Percentiles rank a stretch among this genome's conserved stretches.
phyloP scores from a whole-genome alignment of 92 coral and sea anemone species.

The Epizoanthus illoricatus region DNA sequence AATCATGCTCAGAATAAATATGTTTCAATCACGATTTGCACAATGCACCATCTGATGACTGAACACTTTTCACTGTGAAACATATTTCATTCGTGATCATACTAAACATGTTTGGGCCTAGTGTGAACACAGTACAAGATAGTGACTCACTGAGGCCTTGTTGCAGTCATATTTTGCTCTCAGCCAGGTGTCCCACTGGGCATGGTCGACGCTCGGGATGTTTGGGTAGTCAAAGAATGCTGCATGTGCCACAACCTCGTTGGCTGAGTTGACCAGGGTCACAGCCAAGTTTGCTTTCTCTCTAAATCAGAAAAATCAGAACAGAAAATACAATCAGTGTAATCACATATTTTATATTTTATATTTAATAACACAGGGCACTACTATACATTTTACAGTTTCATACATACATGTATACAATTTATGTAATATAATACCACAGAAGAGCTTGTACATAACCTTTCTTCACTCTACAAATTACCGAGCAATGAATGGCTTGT shows the following conservation, averaged over 20 bases:
- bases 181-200: conserved; percentile 84
- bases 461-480: too few relatives aligned
- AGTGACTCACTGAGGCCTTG: conserved; percentile 76
- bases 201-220: conserved; percentile 75
- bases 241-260: conserved; percentile 93
- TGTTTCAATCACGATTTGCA: too few relatives aligned
- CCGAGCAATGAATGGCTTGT: too few relatives aligned
- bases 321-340: background rate
- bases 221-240: conserved; percentile 98
- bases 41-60: too few relatives aligned
- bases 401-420: too few relatives aligned
- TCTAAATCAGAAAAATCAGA: conserved; percentile 39
- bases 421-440: too few relatives aligned
- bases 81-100: too few relatives aligned
- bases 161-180: conserved; percentile 69
- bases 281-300: conserved; percentile 97
- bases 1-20: too few relatives aligned
- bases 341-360: background rate
- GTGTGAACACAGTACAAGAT: background rate
- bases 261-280: conserved; percentile 88
- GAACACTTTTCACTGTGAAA: too few relatives aligned
- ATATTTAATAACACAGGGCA: background rate
- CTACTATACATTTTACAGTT: too few relatives aligned
- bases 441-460: too few relatives aligned
- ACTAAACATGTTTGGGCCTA: background rate